Percentiles rank a stretch among this genome's conserved stretches.
phyloP scores from a whole-genome alignment of 2,797 vertebrate species.

The Antennarius maculatus region DNA sequence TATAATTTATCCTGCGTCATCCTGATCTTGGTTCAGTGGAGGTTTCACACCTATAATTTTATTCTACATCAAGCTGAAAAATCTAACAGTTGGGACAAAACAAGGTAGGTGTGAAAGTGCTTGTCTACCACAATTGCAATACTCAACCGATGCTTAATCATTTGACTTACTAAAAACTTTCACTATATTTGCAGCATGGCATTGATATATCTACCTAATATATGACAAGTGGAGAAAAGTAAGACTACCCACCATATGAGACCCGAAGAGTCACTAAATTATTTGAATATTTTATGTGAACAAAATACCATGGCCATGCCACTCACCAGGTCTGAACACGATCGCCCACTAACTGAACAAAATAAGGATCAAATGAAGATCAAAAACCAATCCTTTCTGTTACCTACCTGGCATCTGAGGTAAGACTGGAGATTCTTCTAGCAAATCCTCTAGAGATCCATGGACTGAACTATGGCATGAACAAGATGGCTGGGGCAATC shows the following conservation, averaged over 20 bases:
- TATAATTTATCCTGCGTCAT: too few species aligned
- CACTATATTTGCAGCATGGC: neutral
- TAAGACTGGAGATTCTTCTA: constrained; percentile 89
- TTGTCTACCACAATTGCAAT: neutral
- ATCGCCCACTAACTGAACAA: neutral
- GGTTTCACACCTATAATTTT: too few species aligned
- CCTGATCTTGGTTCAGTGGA: too few species aligned
- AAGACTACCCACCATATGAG: too few species aligned
- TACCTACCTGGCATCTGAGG: constrained; percentile 84
- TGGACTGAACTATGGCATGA: constrained; percentile 71
- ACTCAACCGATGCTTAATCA: neutral
- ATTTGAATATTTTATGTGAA: neutral
- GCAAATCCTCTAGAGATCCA: constrained; percentile 88
- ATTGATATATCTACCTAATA: neutral
- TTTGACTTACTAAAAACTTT: neutral
- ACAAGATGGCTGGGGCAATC: constrained; percentile 86
- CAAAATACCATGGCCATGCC: neutral
- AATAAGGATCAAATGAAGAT: neutral
- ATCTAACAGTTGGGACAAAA: too few species aligned
- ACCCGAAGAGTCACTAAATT: too few species aligned
- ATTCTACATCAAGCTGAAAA: too few species aligned
- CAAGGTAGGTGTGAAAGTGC: too few species aligned
- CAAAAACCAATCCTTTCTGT: neutral
- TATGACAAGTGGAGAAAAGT: neutral
- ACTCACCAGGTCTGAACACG: neutral